Evolutionary conservation across 2,113 vertebrate species (phyloP).

Genomic region (Synodontis membranacea): DNA sequence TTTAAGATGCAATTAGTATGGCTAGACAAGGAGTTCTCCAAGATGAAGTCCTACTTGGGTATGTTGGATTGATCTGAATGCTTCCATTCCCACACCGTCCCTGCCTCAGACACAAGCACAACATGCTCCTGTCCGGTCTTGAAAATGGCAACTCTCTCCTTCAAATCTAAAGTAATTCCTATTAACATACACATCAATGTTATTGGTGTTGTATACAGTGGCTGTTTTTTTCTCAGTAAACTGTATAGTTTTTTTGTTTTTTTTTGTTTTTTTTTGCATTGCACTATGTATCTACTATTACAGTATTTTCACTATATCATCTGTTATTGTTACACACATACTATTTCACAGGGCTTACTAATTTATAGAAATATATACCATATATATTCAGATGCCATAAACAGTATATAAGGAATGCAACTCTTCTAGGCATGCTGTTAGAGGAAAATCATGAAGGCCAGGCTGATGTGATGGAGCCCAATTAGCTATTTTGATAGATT

Average conservation of each 20-base stretch:
- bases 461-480: too few species aligned
- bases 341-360: too few species aligned
- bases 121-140: conserved; percentile 12
- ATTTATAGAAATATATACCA: too few species aligned
- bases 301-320: neutral
- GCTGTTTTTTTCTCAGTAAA: neutral
- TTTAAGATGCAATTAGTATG: neutral
- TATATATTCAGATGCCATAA: too few species aligned
- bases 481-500: too few species aligned
- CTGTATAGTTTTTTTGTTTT: neutral
- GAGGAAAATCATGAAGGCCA: too few species aligned
- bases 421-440: too few species aligned
- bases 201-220: neutral
- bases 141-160: neutral
- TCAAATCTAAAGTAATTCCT: conserved; percentile 14
- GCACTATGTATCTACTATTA: neutral
- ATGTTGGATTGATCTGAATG: neutral
- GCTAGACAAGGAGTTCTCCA: neutral
- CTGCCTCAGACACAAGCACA: conserved; percentile 28
- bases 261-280: neutral
- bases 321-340: too few species aligned
- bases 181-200: neutral
- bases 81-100: conserved; percentile 16
- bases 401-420: too few species aligned
- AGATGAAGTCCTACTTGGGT: neutral